A percentile compares a stretch with the other conserved stretches of the same genome.
These are phyloP conservation scores for Typhlichthys eigenmanni DNA, from an alignment of 2,797 vertebrate species.

Conservation along the genomic window DNA sequence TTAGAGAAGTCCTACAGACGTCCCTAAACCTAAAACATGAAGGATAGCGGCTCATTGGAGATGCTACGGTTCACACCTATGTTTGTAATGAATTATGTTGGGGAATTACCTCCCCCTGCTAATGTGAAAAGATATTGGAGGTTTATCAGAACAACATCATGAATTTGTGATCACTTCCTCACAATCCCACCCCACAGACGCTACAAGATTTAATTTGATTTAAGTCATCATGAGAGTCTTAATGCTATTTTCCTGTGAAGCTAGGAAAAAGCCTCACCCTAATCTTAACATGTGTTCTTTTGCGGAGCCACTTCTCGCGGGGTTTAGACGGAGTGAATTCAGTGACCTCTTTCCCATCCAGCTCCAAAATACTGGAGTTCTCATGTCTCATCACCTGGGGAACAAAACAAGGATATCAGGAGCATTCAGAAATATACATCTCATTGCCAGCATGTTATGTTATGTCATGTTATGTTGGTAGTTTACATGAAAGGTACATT, in stretches of 20 bases:
- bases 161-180: no score
- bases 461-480: no score
- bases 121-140: no score
- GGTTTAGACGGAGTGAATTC: conserved; percentile 97
- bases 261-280: conserved; percentile 72
- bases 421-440: not conserved
- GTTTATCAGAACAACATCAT: no score
- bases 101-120: no score
- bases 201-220: not conserved
- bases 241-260: not conserved
- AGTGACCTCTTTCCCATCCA: conserved; percentile 95
- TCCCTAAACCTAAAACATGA: no score
- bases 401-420: not conserved
- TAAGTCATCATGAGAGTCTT: not conserved
- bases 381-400: conserved; percentile 95
- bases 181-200: no score
- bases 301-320: conserved; percentile 95
- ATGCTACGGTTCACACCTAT: no score
- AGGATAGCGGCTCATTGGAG: no score
- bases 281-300: conserved; percentile 95
- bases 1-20: no score
- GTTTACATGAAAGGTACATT: no score
- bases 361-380: conserved; percentile 89
- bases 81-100: no score
- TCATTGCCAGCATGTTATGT: not conserved